These are phyloP conservation scores for Desmophyllum pertusum DNA, from an alignment of 92 coral and sea anemone genomes.

Conservation along the genomic window DNA sequence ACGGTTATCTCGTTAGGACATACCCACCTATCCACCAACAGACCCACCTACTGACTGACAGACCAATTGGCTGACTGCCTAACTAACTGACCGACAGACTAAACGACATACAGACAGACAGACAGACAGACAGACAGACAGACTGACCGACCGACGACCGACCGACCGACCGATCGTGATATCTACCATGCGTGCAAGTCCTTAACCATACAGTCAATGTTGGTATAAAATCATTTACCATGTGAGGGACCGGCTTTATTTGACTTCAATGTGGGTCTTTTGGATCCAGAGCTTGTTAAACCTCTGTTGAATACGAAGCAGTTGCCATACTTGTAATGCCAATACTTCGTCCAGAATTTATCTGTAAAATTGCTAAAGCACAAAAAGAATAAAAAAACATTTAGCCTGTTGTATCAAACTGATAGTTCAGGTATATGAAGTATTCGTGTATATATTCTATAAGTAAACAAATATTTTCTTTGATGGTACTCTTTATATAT, in stretches of 20 bases:
- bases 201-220: too few species aligned
- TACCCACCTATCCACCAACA: too few species aligned
- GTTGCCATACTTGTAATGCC: slow-evolving; percentile 91
- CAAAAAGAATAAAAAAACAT: neutral
- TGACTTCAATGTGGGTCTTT: slow-evolving; percentile 38
- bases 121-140: neutral
- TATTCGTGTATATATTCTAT: too few species aligned
- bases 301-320: slow-evolving; percentile 80
- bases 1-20: too few species aligned
- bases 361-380: slow-evolving; percentile 62
- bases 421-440: neutral
- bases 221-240: slow-evolving; percentile 56
- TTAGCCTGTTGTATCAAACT: too few species aligned
- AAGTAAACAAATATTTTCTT: too few species aligned
- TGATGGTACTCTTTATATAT: too few species aligned
- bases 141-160: neutral
- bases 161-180: neutral
- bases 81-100: neutral
- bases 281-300: slow-evolving; percentile 42
- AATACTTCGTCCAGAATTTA: slow-evolving; percentile 64
- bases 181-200: too few species aligned
- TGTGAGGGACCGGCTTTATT: slow-evolving; percentile 87
- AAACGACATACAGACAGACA: neutral
- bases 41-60: neutral
- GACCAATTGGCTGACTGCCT: neutral